Evolutionary conservation across 2,113 vertebrate species (phyloP), one percentile per base, ranked within the genome.

Genomic region (Mustela lutreola): DNA sequence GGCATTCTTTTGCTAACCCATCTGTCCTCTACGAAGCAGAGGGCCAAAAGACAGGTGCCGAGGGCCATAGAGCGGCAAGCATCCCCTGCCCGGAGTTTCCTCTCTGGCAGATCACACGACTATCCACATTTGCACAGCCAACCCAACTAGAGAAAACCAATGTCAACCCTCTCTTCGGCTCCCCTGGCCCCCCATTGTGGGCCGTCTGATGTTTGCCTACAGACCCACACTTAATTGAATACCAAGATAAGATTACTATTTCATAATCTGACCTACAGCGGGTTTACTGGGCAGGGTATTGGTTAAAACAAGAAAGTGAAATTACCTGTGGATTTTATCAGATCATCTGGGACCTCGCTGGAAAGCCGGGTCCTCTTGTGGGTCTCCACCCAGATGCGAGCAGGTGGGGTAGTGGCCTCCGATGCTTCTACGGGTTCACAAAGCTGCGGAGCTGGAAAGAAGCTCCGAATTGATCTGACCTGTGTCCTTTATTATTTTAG

Each of bases 401-500:
- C 56, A 48, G 82, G 19, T 12, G 7, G 10, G 56, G 53, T 1
- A 2, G 16, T 22, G 63, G 15, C 8, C 24, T 8, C 6, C 0
- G 12, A 2, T 0, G 12, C 14, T 50, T 33, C 31, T 2, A 2
- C 2, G 3, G 10, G 4, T 12, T 24, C n/a, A 33, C 11, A 21
- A 16, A 33, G 2, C 16, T 0, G 33, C n/a, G 48, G 28, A 58
- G 31, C 28, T 45, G 36, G 28, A 63, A 21, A 10, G 71, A 26
- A 62, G 39, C 19, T n/a, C 18, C 12, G 7, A 71, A 62, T 36
- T 12, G 50, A 45, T 63, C n/a, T 31, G 28, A 62, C 5, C 6
- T 2, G 28, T 33, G 4, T 56, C 71, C 15, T 60, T 85, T 19
- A 56, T 10, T n/a, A 85, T 60, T 78, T 62, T 70, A 48, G 45